These are phyloP conservation scores for Enteromius mattozi DNA, from an alignment of 2,797 vertebrate species.

Conservation along the genomic window DNA sequence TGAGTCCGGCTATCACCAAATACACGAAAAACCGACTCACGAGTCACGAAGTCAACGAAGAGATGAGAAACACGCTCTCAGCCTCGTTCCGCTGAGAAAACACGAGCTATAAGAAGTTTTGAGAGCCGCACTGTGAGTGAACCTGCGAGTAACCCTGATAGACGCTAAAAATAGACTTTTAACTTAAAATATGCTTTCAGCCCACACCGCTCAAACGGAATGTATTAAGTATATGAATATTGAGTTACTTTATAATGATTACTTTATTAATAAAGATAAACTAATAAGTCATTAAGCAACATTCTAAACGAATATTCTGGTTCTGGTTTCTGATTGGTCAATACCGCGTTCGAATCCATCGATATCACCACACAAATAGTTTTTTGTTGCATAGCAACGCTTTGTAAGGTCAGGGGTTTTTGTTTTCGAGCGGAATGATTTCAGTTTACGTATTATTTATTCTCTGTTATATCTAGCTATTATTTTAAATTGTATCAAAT, in stretches of 20 bases:
- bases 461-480: not conserved
- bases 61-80: not conserved
- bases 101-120: not conserved
- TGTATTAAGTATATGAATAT: not conserved
- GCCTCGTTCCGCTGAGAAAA: not conserved
- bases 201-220: not conserved
- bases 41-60: not conserved
- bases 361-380: not conserved
- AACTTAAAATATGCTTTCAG: not conserved
- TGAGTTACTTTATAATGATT: not conserved
- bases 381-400: conserved; percentile 6
- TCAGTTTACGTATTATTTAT: not conserved
- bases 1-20: not conserved
- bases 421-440: not conserved
- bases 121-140: not conserved
- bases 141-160: not conserved
- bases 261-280: not conserved
- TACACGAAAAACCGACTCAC: not conserved
- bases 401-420: not conserved
- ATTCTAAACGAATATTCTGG: not conserved
- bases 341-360: not conserved
- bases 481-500: not conserved
- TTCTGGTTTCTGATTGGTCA: conserved; percentile 1
- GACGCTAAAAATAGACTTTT: not conserved
- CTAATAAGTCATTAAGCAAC: too few species aligned